phyloP scores from a whole-genome alignment of 2,888 invertebrate species.

The Pollenia labialis region DNA sequence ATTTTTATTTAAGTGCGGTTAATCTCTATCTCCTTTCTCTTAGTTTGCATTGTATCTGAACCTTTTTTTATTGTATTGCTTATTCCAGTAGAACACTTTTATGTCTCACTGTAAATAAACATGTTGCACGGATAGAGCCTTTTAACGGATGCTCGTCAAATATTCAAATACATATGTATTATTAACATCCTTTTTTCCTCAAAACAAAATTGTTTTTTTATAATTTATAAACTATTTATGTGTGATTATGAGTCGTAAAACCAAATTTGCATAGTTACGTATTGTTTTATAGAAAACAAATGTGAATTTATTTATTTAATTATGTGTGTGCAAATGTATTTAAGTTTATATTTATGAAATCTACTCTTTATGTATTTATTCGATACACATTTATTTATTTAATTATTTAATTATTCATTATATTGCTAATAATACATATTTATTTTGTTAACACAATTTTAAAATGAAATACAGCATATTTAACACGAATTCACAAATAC shows the following conservation, averaged over 20 bases:
- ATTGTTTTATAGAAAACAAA: no score
- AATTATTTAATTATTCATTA: slow-evolving; percentile 60
- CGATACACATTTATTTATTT: neutral
- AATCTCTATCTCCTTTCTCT: no score
- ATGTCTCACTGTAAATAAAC: no score
- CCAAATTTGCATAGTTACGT: no score
- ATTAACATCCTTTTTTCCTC: neutral
- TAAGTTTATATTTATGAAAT: slow-evolving; percentile 21
- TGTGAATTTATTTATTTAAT: neutral
- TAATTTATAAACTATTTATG: neutral
- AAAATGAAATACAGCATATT: slow-evolving; percentile 27
- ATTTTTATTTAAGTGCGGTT: no score
- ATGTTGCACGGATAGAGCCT: no score
- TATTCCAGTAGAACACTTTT: no score
- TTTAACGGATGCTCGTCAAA: no score
- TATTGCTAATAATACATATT: slow-evolving; percentile 60
- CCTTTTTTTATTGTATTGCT: no score
- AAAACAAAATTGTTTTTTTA: neutral
- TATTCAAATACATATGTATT: no score
- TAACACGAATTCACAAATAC: neutral
- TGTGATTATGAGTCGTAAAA: no score
- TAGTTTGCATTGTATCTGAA: no score
- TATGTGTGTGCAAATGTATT: neutral
- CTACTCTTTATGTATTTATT: slow-evolving; percentile 20
- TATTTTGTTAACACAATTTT: slow-evolving; percentile 47